Percentiles rank a stretch among this genome's conserved stretches.
Evolutionary conservation across 2,888 invertebrate species (phyloP).

Genomic region (Drosophila anomalata): DNA sequence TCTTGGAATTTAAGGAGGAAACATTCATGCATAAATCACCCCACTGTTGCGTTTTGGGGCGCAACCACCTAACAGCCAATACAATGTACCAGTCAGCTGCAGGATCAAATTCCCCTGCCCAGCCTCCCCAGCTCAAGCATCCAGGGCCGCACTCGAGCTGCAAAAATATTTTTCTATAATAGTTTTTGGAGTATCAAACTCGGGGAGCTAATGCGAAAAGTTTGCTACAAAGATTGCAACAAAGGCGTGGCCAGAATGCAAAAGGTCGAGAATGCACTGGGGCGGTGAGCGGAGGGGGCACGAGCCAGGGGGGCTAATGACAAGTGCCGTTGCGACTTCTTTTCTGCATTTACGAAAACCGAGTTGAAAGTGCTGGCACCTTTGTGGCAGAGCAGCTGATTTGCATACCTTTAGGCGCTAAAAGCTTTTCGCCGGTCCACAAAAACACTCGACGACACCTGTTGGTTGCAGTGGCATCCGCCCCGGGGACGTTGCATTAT

Average conservation of each 20-base stretch:
- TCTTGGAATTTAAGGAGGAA: neutral
- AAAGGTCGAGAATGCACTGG: conserved; percentile 12
- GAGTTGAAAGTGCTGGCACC: conserved; percentile 36
- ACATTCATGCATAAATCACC: neutral
- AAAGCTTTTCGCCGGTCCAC: conserved; percentile 57
- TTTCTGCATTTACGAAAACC: conserved; percentile 36
- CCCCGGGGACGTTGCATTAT: conserved; percentile 56
- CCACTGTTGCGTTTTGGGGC: conserved; percentile 36
- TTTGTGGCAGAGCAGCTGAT: conserved; percentile 43
- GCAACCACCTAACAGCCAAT: conserved; percentile 46
- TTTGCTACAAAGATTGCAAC: conserved; percentile 60
- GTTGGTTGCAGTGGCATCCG: conserved; percentile 45
- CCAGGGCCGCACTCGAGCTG: conserved; percentile 42
- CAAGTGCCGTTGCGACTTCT: conserved; percentile 40
- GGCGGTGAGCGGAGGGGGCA: neutral
- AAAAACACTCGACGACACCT: conserved; percentile 51
- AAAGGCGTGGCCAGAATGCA: conserved; percentile 45
- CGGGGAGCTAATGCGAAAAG: conserved; percentile 70
- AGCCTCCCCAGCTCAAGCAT: neutral
- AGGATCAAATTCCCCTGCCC: conserved; percentile 11
- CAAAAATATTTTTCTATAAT: conserved; percentile 75
- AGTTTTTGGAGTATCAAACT: conserved; percentile 72
- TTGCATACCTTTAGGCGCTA: conserved; percentile 69
- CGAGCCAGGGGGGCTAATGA: conserved; percentile 46
- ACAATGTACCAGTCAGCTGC: conserved; percentile 52